Conservation (phyloP, 2,888 invertebrate genomes). For the Acholoe squamosa region DNA sequence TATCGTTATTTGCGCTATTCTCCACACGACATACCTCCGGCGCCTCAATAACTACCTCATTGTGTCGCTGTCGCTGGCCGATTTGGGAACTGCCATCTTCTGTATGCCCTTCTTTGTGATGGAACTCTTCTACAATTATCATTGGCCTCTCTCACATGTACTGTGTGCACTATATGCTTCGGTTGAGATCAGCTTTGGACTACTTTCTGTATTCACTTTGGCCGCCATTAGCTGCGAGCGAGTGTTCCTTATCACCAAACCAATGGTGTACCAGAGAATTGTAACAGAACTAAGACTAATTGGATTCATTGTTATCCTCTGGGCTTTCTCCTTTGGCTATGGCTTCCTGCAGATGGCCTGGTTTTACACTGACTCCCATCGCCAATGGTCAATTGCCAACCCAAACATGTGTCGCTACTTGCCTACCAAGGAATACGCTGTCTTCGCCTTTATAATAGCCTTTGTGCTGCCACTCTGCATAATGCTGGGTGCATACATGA, state of each 20-base stretch:
- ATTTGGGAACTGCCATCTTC: conserved; percentile 63
- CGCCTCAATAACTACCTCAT: conserved; percentile 68
- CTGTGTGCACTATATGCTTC: conserved; percentile 67
- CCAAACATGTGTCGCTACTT: conserved; percentile 59
- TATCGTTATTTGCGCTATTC: conserved; percentile 66
- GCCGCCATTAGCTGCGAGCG: conserved; percentile 68
- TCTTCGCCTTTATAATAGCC: conserved; percentile 67
- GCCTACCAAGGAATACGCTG: conserved; percentile 64
- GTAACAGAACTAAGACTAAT: conserved; percentile 63
- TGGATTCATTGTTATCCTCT: conserved; percentile 62
- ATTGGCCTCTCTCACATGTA: conserved; percentile 41
- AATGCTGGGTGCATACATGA: conserved; percentile 66
- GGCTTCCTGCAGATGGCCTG: conserved; percentile 67
- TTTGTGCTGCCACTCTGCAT: conserved; percentile 65
- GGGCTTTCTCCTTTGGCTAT: conserved; percentile 67
- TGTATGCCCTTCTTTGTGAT: conserved; percentile 68
- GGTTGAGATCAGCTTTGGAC: conserved; percentile 61
- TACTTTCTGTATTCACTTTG: conserved; percentile 64
- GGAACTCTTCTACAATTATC: conserved; percentile 42
- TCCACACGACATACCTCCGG: conserved; percentile 59
- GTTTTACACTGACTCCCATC: conserved; percentile 49
- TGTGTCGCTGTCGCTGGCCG: conserved; percentile 67
- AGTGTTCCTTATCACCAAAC: conserved; percentile 68
- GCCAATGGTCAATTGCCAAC: not conserved
- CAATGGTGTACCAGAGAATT: conserved; percentile 69